Percentiles rank a stretch among this genome's conserved stretches.
Evolutionary conservation across 2,888 invertebrate genomes (phyloP).

Genomic region (Carpatolechia fugitivella): DNA sequence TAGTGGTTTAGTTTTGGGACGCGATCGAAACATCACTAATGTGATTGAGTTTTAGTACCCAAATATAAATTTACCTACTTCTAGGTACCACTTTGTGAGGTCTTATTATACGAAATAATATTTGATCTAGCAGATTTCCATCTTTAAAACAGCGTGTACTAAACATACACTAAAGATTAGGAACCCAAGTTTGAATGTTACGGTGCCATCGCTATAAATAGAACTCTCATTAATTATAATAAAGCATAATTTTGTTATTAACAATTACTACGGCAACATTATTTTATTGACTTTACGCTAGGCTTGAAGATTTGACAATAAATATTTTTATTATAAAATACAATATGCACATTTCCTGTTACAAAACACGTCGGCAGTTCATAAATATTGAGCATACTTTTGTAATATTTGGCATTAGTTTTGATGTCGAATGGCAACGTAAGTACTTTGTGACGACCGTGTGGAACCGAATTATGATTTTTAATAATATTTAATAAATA

Average conservation of each 20-base stretch:
- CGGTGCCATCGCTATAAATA: slow-evolving; percentile 62
- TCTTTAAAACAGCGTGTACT: no score
- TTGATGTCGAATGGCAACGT: slow-evolving; percentile 34
- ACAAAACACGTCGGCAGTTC: slow-evolving; percentile 38
- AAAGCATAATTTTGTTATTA: slow-evolving; percentile 71
- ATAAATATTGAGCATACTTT: slow-evolving; percentile 56
- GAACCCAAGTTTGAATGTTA: slow-evolving; percentile 53
- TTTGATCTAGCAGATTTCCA: no score
- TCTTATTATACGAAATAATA: no score
- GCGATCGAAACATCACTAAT: slow-evolving; percentile 1
- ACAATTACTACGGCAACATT: slow-evolving; percentile 70
- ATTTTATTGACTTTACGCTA: slow-evolving; percentile 62
- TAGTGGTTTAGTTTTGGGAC: slow-evolving; percentile 5
- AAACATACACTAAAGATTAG: slow-evolving; percentile 37
- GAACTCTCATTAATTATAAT: slow-evolving; percentile 58
- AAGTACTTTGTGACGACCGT: slow-evolving; percentile 59
- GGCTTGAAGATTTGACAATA: slow-evolving; percentile 59
- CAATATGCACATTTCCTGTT: slow-evolving; percentile 66
- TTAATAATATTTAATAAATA: slow-evolving; percentile 32
- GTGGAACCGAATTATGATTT: slow-evolving; percentile 37
- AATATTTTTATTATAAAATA: slow-evolving; percentile 50
- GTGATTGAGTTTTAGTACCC: background rate
- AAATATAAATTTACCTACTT: background rate
- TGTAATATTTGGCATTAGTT: slow-evolving; percentile 55
- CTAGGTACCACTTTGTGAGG: background rate